phyloP scores from a whole-genome alignment of 2,113 vertebrate genomes.

The Zosterops lateralis region DNA sequence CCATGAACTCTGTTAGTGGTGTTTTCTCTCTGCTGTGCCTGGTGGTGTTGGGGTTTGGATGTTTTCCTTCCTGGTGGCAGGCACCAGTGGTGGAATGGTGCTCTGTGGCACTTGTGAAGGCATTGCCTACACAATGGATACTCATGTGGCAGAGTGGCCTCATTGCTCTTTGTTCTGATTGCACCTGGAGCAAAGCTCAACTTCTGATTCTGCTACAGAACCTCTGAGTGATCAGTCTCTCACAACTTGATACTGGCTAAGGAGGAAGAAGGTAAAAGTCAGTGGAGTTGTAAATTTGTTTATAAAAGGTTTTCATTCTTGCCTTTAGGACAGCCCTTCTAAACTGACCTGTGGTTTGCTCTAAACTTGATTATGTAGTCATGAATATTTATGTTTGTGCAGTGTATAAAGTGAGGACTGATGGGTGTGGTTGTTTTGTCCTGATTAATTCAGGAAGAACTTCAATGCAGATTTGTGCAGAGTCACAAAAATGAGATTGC shows the following conservation, averaged over 20 bases:
- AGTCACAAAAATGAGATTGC: not conserved
- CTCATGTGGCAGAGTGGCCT: not conserved
- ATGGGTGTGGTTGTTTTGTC: not conserved
- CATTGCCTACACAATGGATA: not conserved
- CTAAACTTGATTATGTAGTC: not conserved
- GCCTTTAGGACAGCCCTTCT: not conserved
- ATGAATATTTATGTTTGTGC: not conserved
- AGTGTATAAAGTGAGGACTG: not conserved
- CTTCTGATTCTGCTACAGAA: not conserved
- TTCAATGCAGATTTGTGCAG: fast-evolving
- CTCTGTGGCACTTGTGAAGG: fast-evolving
- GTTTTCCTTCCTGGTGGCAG: not conserved
- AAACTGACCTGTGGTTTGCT: not conserved
- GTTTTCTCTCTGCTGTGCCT: not conserved
- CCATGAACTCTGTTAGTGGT: not conserved
- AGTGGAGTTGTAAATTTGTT: not conserved
- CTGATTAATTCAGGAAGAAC: not conserved
- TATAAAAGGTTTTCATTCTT: not conserved
- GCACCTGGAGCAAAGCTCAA: not conserved
- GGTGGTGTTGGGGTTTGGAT: not conserved
- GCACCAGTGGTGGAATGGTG: fast-evolving
- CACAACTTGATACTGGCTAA: not conserved
- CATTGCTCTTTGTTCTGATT: not conserved
- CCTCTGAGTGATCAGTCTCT: not conserved
- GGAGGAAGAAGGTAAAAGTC: not conserved